These are phyloP conservation scores for Arnoldichthys spilopterus DNA, from an alignment of 2,797 vertebrate species.

Conservation along the genomic window DNA sequence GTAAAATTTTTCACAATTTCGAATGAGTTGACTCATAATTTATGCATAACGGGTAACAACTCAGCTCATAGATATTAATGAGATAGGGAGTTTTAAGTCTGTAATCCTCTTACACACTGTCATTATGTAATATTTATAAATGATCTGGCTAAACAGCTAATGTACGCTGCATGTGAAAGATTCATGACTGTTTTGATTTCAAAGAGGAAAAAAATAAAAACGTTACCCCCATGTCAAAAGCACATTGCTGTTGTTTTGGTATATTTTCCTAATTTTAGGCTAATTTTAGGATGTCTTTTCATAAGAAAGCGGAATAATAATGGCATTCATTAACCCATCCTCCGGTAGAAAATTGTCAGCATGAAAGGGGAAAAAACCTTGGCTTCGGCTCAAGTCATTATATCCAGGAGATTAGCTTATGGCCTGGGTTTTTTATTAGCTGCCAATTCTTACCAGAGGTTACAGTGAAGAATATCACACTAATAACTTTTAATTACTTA, in stretches of 20 bases:
- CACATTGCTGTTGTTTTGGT: neutral
- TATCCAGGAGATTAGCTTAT: conserved; percentile 65
- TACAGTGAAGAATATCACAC: conserved; percentile 70
- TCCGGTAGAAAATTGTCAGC: conserved; percentile 69
- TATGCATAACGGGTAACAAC: conserved; percentile 65
- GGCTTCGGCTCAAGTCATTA: conserved; percentile 76
- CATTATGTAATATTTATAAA: conserved; percentile 73
- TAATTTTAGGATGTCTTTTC: conserved; percentile 48
- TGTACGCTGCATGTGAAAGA: neutral
- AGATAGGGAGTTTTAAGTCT: conserved; percentile 69
- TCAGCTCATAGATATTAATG: conserved; percentile 72
- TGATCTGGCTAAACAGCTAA: conserved; percentile 62
- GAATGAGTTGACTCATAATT: conserved; percentile 71
- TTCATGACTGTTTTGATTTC: neutral
- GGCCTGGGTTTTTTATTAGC: conserved; percentile 64
- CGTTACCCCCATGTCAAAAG: conserved; percentile 63
- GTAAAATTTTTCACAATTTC: conserved; percentile 58
- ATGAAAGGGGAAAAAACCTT: conserved; percentile 68
- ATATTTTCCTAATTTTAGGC: conserved; percentile 49
- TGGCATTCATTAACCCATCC: conserved; percentile 72
- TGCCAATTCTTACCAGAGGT: conserved; percentile 68
- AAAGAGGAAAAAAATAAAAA: neutral
- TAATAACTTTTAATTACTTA: conserved; percentile 74
- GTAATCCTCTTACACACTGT: conserved; percentile 64
- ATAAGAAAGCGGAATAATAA: conserved; percentile 40